phyloP scores from a whole-genome alignment of 2,888 invertebrate species.

The Standfussiana lucernea region DNA sequence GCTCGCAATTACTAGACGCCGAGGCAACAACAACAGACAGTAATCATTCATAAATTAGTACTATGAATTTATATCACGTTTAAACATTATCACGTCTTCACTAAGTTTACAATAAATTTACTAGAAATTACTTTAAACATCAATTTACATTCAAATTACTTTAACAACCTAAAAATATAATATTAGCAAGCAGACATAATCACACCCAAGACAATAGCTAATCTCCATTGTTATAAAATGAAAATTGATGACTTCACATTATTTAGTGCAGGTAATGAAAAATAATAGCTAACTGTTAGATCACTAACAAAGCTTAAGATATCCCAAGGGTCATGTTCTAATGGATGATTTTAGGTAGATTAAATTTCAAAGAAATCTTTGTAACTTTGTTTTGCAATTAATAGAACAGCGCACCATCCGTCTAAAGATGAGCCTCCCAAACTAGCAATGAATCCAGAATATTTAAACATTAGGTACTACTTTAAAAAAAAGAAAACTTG shows the following conservation, averaged over 20 bases:
- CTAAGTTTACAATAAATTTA: not conserved
- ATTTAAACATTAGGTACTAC: not conserved
- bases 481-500: too few relatives aligned
- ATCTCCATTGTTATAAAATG: constrained; percentile 44
- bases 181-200: constrained; percentile 13
- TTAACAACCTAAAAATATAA: not conserved
- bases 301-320: constrained; percentile 25
- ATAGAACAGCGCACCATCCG: not conserved
- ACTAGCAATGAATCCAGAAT: not conserved
- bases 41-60: not conserved
- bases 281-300: constrained; percentile 17
- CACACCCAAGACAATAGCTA: constrained; percentile 28
- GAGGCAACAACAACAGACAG: not conserved
- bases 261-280: constrained; percentile 44
- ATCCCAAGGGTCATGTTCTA: constrained; percentile 5
- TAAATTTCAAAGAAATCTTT: not conserved
- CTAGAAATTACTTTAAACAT: constrained; percentile 12
- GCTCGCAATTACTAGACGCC: not conserved
- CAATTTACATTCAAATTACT: constrained; percentile 26
- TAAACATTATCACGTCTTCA: constrained; percentile 19
- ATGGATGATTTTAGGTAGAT: constrained; percentile 24
- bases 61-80: not conserved
- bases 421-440: not conserved
- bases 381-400: not conserved
- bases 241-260: constrained; percentile 45